A percentile compares a stretch with the other conserved stretches of the same genome.
Conservation (phyloP, 1,140 invertebrate genomes). For the Akabosia matsudoensis region DNA sequence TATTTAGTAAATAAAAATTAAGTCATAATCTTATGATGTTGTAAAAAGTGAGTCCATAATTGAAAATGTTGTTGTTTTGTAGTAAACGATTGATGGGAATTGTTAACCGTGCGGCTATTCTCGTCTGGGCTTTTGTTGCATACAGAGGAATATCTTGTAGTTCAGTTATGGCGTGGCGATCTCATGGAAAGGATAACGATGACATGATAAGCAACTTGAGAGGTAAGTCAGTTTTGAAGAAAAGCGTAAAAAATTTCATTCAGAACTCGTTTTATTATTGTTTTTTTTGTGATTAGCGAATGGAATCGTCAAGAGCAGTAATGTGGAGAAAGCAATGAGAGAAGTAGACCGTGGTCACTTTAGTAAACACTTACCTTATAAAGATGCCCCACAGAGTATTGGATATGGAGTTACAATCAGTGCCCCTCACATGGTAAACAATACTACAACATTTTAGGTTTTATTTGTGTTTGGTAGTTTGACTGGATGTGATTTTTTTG, state of each 20-base stretch:
- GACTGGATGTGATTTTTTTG: not conserved
- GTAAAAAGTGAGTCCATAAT: no score
- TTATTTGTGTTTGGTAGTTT: not conserved
- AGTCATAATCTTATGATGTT: no score
- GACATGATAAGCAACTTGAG: constrained; percentile 78
- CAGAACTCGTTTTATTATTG: constrained; percentile 24
- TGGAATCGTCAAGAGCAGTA: constrained; percentile 74
- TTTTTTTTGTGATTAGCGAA: constrained; percentile 70
- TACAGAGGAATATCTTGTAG: not conserved
- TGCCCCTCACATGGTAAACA: constrained; percentile 92
- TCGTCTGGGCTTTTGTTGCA: not conserved
- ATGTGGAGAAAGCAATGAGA: constrained; percentile 79
- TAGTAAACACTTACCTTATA: constrained; percentile 70
- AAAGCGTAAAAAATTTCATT: not conserved
- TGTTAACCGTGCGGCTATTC: not conserved
- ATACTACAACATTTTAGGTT: not conserved
- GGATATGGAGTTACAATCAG: constrained; percentile 91
- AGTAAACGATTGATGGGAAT: not conserved
- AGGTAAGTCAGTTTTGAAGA: constrained; percentile 58
- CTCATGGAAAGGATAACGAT: constrained; percentile 76
- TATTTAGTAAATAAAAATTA: no score
- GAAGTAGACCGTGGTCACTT: constrained; percentile 81
- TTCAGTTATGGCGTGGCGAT: constrained; percentile 65
- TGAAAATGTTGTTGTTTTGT: no score
- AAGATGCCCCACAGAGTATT: constrained; percentile 74